Conservation (phyloP, 2,797 vertebrate genomes). For the Myripristis jacobus region DNA sequence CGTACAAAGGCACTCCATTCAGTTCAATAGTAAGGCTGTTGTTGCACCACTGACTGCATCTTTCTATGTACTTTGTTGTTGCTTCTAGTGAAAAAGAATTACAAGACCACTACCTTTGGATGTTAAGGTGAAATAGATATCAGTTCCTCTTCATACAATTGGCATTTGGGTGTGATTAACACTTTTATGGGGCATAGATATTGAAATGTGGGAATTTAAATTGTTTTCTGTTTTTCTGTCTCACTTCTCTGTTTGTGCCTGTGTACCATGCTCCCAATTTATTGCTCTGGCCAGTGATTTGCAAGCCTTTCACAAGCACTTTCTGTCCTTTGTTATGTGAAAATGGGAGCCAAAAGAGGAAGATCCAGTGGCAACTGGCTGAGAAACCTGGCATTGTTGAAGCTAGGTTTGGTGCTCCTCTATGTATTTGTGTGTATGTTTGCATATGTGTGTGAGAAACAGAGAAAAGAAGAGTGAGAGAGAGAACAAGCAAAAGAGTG, state of each 20-base stretch:
- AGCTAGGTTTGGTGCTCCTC: slow-evolving; percentile 25
- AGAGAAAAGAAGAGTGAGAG: background rate
- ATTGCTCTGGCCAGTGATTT: slow-evolving; percentile 28
- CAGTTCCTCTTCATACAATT: slow-evolving; percentile 31
- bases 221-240: slow-evolving; percentile 12
- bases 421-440: background rate
- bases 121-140: slow-evolving; percentile 45
- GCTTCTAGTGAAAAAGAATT: slow-evolving; percentile 29
- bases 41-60: slow-evolving; percentile 66
- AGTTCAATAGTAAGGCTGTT: slow-evolving; percentile 55
- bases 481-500: background rate
- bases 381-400: slow-evolving; percentile 35
- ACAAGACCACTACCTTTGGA: slow-evolving; percentile 29
- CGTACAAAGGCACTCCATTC: slow-evolving; percentile 78
- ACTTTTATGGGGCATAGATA: slow-evolving; percentile 21
- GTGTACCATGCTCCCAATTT: slow-evolving; percentile 34
- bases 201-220: slow-evolving; percentile 26
- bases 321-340: slow-evolving; percentile 31
- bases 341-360: slow-evolving; percentile 14
- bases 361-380: slow-evolving; percentile 25
- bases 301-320: background rate
- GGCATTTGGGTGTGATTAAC: slow-evolving; percentile 18
- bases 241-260: slow-evolving; percentile 40
- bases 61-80: slow-evolving; percentile 64
- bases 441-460: background rate